Percentiles rank a stretch among this genome's conserved stretches.
Conservation (phyloP, 2,797 vertebrate genomes). For the Pseudomugil gertrudae region DNA sequence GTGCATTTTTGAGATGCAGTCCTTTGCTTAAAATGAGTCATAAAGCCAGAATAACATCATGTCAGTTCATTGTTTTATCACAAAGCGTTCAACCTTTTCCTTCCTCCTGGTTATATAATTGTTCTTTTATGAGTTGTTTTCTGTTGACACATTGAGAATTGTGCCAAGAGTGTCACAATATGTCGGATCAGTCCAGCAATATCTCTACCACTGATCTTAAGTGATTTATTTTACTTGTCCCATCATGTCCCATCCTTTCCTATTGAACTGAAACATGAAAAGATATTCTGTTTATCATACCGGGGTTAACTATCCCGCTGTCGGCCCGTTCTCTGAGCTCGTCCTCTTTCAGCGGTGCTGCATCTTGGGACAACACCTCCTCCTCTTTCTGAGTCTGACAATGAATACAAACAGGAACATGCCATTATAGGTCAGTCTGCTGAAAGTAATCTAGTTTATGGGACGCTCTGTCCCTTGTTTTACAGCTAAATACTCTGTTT, state of each 20-base stretch:
- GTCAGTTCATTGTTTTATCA: neutral
- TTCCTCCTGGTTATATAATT: neutral
- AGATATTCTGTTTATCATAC: conserved; percentile 53
- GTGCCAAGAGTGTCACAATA: neutral
- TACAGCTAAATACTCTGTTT: neutral
- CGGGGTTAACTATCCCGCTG: conserved; percentile 72
- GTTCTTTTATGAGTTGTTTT: neutral
- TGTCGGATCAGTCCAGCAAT: neutral
- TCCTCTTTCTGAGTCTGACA: conserved; percentile 54
- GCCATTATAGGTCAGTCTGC: neutral
- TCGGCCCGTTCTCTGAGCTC: conserved; percentile 10
- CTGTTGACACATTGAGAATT: neutral
- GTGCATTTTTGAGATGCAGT: no score
- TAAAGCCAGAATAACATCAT: neutral
- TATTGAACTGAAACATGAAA: neutral
- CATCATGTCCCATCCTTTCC: neutral
- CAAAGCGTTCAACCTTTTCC: neutral
- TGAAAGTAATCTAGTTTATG: neutral
- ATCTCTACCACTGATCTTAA: neutral
- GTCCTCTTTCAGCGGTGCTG: conserved; percentile 9
- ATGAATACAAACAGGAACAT: neutral
- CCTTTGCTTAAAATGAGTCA: no score
- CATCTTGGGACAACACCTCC: conserved; percentile 14
- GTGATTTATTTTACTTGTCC: neutral
- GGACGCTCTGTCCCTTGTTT: neutral